phyloP scores from a whole-genome alignment of 2,888 invertebrate species.

The Malthinus seriepunctatus region DNA sequence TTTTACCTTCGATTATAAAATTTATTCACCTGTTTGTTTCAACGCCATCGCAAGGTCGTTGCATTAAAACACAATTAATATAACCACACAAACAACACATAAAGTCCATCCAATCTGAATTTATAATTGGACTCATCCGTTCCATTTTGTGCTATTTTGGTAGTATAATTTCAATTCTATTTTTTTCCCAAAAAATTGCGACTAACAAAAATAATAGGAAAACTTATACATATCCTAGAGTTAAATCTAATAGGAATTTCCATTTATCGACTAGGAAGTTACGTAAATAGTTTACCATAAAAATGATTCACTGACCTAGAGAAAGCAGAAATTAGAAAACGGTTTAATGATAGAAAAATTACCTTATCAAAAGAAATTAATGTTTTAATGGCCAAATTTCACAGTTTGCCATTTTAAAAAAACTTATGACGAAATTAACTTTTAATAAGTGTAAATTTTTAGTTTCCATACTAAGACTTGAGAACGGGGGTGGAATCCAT shows the following conservation, averaged over 20 bases:
- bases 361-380: too few relatives aligned
- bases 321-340: too few relatives aligned
- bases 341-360: too few relatives aligned
- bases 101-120: constrained; percentile 14
- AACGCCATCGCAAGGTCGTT: constrained; percentile 13
- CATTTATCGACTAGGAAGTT: not conserved
- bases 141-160: constrained; percentile 10
- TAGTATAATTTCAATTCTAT: not conserved
- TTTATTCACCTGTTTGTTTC: constrained; percentile 2
- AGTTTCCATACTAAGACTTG: too few relatives aligned
- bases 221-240: too few relatives aligned
- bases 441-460: too few relatives aligned
- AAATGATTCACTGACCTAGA: constrained; percentile 16
- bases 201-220: too few relatives aligned
- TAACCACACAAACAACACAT: constrained; percentile 7
- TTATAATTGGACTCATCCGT: constrained; percentile 13
- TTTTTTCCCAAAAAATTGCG: too few relatives aligned
- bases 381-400: too few relatives aligned
- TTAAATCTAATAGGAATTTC: constrained; percentile 6
- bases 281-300: not conserved
- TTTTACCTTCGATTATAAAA: not conserved
- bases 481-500: too few relatives aligned
- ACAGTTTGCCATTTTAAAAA: too few relatives aligned
- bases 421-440: too few relatives aligned
- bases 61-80: constrained; percentile 16